Evolutionary conservation across 2,113 vertebrate species (phyloP), one percentile per base, ranked within the genome.

Genomic region (Phocoena sinus): DNA sequence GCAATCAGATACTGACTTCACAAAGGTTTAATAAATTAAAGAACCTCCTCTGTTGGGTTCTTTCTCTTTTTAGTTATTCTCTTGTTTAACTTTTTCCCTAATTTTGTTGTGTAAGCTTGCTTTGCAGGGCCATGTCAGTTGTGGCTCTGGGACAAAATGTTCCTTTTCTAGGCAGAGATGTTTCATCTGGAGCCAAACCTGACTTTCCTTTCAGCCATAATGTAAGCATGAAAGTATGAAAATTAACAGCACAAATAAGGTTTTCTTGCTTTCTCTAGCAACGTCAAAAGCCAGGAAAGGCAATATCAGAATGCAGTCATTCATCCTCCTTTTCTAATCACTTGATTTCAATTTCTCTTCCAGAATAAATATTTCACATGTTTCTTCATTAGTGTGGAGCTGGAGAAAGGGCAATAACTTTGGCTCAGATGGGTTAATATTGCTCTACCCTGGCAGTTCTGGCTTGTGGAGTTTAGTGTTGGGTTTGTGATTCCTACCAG

Each of bases 221-320:
- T 91, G 31, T 97, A 98, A 98, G 96, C 96, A 98, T 70, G 92
- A 94, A 97, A 95, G 96, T 97, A 98, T 98, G 95, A 99, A 98
- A 98, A 98, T 93, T 47, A 98, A 97, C 85, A 95, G 96, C 41
- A 98, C 93, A 98, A 98, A 93, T 97, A 98, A 92, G 82, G 97
- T 98, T 98, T 98, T 98, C 97, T 97, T 94, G 80, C 36, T 97
- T 94, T 96, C 67, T 98, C 74, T 92, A 97, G 83, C 28, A 95
- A 15, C 53, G 26, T 23, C 97, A 74, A 80, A 97, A 41, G 96
- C 47, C 85, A 97, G 97, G 97, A 95, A 97, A 98, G 85, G 96
- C 94, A 65, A 83, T 67, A 41, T 38, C 31, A 96, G 95, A 98
- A 97, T 95, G 95, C 92, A 95, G 82, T 94, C 74, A 68, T 94